phyloP scores from a whole-genome alignment of 2,888 invertebrate genomes.

The Drosophila kokeensis region DNA sequence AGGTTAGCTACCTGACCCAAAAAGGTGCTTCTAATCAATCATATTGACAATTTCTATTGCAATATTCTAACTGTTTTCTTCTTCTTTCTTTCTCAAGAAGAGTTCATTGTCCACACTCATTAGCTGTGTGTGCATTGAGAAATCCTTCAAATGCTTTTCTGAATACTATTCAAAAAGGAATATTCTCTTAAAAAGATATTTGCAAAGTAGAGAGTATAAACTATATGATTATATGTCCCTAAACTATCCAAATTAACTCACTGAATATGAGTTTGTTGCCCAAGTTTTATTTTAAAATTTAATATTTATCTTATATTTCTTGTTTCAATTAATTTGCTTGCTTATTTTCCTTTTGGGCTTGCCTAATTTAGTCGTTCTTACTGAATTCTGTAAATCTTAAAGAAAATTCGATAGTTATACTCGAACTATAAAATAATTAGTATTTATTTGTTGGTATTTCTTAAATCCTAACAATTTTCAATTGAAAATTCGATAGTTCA shows the following conservation, averaged over 20 bases:
- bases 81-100: background rate
- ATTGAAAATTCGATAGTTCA: background rate
- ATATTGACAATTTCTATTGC: constrained; percentile 51
- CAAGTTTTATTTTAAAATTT: too few relatives aligned
- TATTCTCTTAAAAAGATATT: background rate
- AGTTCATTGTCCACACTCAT: constrained; percentile 32
- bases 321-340: too few relatives aligned
- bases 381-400: too few relatives aligned
- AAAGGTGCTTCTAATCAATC: constrained; percentile 62
- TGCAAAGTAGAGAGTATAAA: background rate
- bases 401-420: background rate
- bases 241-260: too few relatives aligned
- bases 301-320: too few relatives aligned
- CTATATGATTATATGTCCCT: background rate
- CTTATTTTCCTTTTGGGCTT: too few relatives aligned
- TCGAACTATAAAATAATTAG: background rate
- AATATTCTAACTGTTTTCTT: constrained; percentile 28
- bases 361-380: too few relatives aligned
- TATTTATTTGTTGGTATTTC: background rate
- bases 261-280: too few relatives aligned
- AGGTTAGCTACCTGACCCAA: constrained; percentile 49
- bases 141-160: constrained; percentile 23
- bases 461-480: background rate
- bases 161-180: background rate
- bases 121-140: constrained; percentile 15